A percentile compares a stretch with the other conserved stretches of the same genome.
Evolutionary conservation across 1,140 invertebrate species (phyloP).

Genomic region (Drosophila ambigua): DNA sequence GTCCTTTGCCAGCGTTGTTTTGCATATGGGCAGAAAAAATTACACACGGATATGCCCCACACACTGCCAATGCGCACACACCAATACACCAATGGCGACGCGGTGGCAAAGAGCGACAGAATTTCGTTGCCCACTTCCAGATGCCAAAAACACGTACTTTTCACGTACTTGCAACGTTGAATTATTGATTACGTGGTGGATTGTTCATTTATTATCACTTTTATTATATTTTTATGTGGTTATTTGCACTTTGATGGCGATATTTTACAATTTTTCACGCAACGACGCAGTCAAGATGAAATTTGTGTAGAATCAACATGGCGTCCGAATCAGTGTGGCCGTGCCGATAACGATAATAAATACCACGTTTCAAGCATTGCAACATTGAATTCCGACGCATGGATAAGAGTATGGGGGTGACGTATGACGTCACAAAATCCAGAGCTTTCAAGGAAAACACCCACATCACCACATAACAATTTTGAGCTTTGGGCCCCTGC

Average conservation of each 20-base stretch:
- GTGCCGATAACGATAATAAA: background rate
- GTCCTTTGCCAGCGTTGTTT: conserved; percentile 45
- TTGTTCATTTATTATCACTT: conserved; percentile 71
- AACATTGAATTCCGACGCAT: too few species aligned
- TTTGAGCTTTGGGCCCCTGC: too few species aligned
- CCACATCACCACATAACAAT: too few species aligned
- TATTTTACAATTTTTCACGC: conserved; percentile 65
- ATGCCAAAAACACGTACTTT: conserved; percentile 56
- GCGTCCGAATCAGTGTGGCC: conserved; percentile 7
- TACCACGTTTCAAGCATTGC: background rate
- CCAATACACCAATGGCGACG: conserved; percentile 52
- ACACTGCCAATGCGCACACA: conserved; percentile 28
- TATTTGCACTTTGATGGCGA: conserved; percentile 58
- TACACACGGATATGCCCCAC: conserved; percentile 40
- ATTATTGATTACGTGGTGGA: conserved; percentile 50
- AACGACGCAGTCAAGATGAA: conserved; percentile 44
- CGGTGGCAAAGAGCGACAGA: conserved; percentile 33
- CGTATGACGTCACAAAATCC: too few species aligned
- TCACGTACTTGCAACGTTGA: conserved; percentile 33
- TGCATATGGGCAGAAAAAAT: conserved; percentile 50
- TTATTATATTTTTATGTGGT: conserved; percentile 55
- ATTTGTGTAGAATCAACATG: conserved; percentile 49
- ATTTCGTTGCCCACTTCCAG: conserved; percentile 20
- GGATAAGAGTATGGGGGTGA: too few species aligned
- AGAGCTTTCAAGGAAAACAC: too few species aligned